A percentile compares a stretch with the other conserved stretches of the same genome.
phyloP scores from a whole-genome alignment of 2,797 vertebrate genomes.

The Xerus rutilus region DNA sequence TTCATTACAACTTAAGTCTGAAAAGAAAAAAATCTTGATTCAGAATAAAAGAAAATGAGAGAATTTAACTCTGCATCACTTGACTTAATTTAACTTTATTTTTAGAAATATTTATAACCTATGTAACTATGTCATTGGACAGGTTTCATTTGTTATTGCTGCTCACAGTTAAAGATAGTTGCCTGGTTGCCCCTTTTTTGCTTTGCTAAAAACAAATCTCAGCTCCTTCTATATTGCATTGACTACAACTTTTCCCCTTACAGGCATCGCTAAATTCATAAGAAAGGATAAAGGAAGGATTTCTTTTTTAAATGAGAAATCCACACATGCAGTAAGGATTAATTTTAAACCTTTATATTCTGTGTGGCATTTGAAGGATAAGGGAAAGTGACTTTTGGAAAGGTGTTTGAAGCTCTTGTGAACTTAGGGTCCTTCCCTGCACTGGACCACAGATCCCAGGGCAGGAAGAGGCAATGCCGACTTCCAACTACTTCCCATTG shows the following conservation, averaged over 20 bases:
- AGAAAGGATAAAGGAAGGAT: not conserved
- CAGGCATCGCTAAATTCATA: not conserved
- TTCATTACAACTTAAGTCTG: not conserved
- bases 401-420: conserved; percentile 67
- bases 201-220: conserved; percentile 70
- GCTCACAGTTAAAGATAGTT: conserved; percentile 47
- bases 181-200: conserved; percentile 15
- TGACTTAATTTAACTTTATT: conserved; percentile 80
- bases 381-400: conserved; percentile 69
- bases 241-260: not conserved
- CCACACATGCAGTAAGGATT: not conserved
- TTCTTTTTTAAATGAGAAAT: conserved; percentile 28
- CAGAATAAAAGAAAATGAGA: not conserved
- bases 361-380: conserved; percentile 54
- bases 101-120: conserved; percentile 78
- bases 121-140: conserved; percentile 63
- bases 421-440: conserved; percentile 51
- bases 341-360: conserved; percentile 73
- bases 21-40: not conserved
- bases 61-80: conserved; percentile 67
- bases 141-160: conserved; percentile 76
- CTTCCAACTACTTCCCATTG: conserved; percentile 80
- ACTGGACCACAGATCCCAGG: conserved; percentile 69
- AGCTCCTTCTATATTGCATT: conserved; percentile 35
- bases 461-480: conserved; percentile 79